Evolutionary conservation across 2,113 vertebrate species (phyloP), one percentile per base, ranked within the genome.

Genomic region (Pelvicachromis taeniatus): DNA sequence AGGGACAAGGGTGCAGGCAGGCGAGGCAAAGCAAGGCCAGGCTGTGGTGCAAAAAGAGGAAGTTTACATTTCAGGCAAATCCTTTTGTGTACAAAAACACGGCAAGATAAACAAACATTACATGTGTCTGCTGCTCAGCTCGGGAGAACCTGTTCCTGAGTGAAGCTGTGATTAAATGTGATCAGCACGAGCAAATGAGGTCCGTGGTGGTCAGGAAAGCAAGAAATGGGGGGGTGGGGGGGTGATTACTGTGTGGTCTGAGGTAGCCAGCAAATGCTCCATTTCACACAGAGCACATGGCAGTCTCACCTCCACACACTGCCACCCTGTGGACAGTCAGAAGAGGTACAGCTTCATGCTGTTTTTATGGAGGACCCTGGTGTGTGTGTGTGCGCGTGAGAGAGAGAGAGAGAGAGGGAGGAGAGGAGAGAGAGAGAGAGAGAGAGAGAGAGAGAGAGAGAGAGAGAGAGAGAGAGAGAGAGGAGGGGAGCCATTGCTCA

Each of bases 321-420:
- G 96, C 96, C 96, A 95, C 93, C 96, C 80, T 54, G 94, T 96
- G 96, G 96, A 93, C 91, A 83, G 17, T 19, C 33, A 42, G 78
- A 8, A 59, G 17, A 91, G 88, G 53, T 89, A 87, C 96, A 95
- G 77, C 61, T 45, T 50, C 8, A 9, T 14, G 79, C 58, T 63
- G 82, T 83, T 83, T 50, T 23, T 75, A 19, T 50, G 26, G 59
- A 23, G 3, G 9, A 73, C 10, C 40, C 23, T 73, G 40, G 65
- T 26, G 81, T 29, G 31, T 7, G 54, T 26, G 6, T 13, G 53
- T 55, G 21, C n/a, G n/a, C n/a, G n/a, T n/a, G n/a, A n/a, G n/a
- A n/a, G n/a, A n/a, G n/a, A n/a, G n/a, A n/a, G n/a, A 7, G 29
- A 4, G 29, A 31, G 53, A 23, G 53, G 33, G 52, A 3, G 45